Conservation (phyloP, 2,888 invertebrate genomes). For the Dugesia japonica region DNA sequence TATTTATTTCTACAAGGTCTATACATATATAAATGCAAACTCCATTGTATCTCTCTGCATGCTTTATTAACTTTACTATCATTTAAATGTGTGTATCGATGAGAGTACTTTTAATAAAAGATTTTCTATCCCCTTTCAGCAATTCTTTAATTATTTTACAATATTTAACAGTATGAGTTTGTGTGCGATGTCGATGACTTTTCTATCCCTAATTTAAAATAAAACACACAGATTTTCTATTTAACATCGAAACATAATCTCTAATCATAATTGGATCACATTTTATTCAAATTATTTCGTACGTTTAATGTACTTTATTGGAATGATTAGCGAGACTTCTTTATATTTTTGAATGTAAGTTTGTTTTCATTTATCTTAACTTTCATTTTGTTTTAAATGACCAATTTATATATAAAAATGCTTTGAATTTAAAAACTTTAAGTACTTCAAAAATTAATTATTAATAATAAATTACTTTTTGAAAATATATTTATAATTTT, state of each 20-base stretch:
- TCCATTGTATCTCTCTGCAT: slow-evolving; percentile 8
- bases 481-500: no score
- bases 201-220: background rate
- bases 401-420: no score
- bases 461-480: no score
- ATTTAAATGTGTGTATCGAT: background rate
- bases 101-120: slow-evolving; percentile 1
- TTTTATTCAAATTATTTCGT: background rate
- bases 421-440: no score
- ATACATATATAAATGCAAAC: background rate
- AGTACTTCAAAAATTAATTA: no score
- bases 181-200: background rate
- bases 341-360: no score
- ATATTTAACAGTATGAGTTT: background rate
- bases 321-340: no score
- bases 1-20: background rate
- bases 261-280: background rate
- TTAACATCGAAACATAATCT: background rate
- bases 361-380: no score
- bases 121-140: slow-evolving; percentile 15
- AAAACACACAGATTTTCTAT: background rate
- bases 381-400: no score
- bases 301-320: background rate
- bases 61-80: background rate
- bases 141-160: background rate